phyloP scores from a whole-genome alignment of 2,888 invertebrate genomes.

The Resseliella maxima region DNA sequence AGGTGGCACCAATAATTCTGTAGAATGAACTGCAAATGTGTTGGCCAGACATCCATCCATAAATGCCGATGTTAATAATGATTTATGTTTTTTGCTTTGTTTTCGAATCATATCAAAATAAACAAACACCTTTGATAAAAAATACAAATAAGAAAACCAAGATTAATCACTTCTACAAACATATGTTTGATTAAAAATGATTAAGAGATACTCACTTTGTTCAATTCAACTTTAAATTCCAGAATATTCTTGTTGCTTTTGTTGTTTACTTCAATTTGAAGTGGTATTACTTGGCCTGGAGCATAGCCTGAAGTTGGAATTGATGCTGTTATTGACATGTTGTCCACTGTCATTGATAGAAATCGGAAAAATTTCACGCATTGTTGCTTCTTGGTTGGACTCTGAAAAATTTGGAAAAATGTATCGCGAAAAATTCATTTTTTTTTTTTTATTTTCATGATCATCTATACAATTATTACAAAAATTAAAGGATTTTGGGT shows the following conservation, averaged over 20 bases:
- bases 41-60: constrained; percentile 17
- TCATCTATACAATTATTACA: neutral
- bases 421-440: too few species aligned
- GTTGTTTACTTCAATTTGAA: constrained; percentile 45
- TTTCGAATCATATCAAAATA: constrained; percentile 15
- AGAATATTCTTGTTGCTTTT: constrained; percentile 29
- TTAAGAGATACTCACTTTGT: neutral
- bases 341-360: constrained; percentile 13
- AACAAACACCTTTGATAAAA: constrained; percentile 7
- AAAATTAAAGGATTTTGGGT: neutral
- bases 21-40: neutral
- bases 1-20: constrained; percentile 5
- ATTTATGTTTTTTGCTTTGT: constrained; percentile 32
- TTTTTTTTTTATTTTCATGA: neutral
- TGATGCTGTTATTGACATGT: neutral
- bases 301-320: constrained; percentile 30
- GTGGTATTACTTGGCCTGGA: constrained; percentile 14
- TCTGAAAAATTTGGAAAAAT: constrained; percentile 19
- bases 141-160: neutral
- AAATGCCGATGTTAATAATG: neutral
- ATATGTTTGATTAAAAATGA: neutral
- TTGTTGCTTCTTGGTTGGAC: constrained; percentile 39
- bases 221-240: constrained; percentile 27
- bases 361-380: constrained; percentile 47
- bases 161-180: neutral